Evolutionary conservation across 2,113 vertebrate species (phyloP).

Genomic region (Enhydra lutris): DNA sequence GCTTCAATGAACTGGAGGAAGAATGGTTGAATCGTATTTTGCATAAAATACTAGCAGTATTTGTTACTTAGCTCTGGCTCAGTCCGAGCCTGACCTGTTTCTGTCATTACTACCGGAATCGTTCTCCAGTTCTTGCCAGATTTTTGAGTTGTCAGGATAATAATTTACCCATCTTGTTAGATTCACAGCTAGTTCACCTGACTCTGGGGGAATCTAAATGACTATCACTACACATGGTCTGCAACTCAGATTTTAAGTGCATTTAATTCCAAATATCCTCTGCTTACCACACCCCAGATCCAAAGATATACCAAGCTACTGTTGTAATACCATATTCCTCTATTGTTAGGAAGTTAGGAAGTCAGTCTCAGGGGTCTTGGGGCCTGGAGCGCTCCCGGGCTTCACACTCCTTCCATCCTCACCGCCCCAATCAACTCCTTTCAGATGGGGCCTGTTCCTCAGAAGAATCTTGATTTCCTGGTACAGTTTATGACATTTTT

Average conservation of each 20-base stretch:
- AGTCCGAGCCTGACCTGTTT: conserved; percentile 68
- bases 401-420: neutral
- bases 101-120: conserved; percentile 61
- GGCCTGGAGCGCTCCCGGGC: neutral
- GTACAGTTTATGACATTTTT: neutral
- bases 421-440: neutral
- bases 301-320: neutral
- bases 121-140: conserved; percentile 57
- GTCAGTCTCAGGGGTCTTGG: neutral
- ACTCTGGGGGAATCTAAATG: conserved; percentile 68
- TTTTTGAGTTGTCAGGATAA: conserved; percentile 71
- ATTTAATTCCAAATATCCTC: conserved; percentile 47
- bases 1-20: conserved; percentile 39
- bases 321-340: neutral
- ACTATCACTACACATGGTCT: conserved; percentile 22
- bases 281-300: neutral
- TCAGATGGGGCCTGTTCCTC: neutral
- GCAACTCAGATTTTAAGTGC: conserved; percentile 50
- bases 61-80: conserved; percentile 61
- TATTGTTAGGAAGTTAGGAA: neutral
- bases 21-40: conserved; percentile 44
- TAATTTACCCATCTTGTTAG: conserved; percentile 75
- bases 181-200: conserved; percentile 65
- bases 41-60: conserved; percentile 69
- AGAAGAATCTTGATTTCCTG: neutral